A percentile compares a stretch with the other conserved stretches of the same genome.
phyloP scores from a whole-genome alignment of 1,140 invertebrate genomes.

The Meloidogyne exigua region DNA sequence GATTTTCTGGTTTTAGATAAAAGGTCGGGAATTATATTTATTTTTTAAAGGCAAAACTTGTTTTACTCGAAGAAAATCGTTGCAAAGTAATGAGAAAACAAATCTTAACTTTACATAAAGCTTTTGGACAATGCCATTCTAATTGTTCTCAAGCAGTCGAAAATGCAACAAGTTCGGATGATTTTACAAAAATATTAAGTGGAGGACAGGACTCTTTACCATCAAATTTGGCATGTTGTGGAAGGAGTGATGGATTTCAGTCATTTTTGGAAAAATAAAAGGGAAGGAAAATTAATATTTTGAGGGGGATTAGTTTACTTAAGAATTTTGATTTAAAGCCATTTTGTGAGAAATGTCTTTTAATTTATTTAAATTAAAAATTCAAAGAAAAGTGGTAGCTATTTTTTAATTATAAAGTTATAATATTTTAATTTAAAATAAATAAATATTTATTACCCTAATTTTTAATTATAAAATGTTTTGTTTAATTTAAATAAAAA shows the following conservation, averaged over 20 bases:
- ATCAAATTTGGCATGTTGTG: background rate
- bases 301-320: background rate
- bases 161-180: background rate
- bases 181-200: background rate
- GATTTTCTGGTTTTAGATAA: too few relatives aligned
- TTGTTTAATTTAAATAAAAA: too few relatives aligned
- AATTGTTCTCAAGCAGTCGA: background rate
- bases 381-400: too few relatives aligned
- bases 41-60: constrained; percentile 1
- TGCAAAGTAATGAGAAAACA: background rate
- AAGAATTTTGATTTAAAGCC: too few relatives aligned
- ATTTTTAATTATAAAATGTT: too few relatives aligned
- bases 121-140: background rate
- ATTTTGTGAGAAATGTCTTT: too few relatives aligned
- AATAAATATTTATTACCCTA: too few relatives aligned
- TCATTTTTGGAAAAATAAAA: background rate
- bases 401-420: too few relatives aligned
- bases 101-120: background rate
- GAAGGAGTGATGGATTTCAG: background rate
- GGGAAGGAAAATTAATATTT: background rate
- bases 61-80: background rate
- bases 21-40: too few relatives aligned
- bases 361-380: too few relatives aligned
- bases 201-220: background rate
- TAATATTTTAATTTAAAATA: too few relatives aligned